Conservation (phyloP, 2,113 vertebrate genomes). For the Alligator mississippiensis region DNA sequence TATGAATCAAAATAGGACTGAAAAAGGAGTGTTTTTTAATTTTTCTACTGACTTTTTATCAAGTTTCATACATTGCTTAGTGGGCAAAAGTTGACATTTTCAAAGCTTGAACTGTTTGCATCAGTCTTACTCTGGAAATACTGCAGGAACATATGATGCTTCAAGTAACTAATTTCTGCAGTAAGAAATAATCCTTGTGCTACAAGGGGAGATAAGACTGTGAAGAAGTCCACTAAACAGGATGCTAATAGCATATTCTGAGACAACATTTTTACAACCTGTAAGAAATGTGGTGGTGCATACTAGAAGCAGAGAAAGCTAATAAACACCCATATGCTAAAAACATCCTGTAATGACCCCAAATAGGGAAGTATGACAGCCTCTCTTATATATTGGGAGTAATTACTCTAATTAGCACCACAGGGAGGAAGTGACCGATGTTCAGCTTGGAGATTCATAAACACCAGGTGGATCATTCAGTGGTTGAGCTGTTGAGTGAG, state of each 20-base stretch:
- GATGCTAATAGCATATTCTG: background rate
- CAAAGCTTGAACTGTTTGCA: background rate
- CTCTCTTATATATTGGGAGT: fast-evolving
- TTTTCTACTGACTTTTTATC: background rate
- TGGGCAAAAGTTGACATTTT: background rate
- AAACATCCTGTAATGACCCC: background rate
- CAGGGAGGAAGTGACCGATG: background rate
- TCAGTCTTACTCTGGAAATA: background rate
- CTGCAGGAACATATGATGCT: background rate
- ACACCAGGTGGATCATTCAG: background rate
- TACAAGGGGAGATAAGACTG: background rate
- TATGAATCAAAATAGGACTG: background rate
- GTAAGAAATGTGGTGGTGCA: background rate
- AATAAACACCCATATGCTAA: constrained; percentile 17
- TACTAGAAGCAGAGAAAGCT: constrained; percentile 3
- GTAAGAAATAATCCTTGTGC: background rate
- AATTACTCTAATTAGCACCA: background rate
- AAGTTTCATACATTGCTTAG: background rate
- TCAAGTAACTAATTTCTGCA: background rate
- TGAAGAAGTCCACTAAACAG: background rate
- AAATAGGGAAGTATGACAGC: background rate
- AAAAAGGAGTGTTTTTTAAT: background rate
- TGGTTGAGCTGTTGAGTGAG: background rate
- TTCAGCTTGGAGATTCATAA: background rate
- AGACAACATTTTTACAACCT: background rate